Evolutionary conservation across 2,113 vertebrate genomes (phyloP).

Genomic region (Edolisoma coerulescens): DNA sequence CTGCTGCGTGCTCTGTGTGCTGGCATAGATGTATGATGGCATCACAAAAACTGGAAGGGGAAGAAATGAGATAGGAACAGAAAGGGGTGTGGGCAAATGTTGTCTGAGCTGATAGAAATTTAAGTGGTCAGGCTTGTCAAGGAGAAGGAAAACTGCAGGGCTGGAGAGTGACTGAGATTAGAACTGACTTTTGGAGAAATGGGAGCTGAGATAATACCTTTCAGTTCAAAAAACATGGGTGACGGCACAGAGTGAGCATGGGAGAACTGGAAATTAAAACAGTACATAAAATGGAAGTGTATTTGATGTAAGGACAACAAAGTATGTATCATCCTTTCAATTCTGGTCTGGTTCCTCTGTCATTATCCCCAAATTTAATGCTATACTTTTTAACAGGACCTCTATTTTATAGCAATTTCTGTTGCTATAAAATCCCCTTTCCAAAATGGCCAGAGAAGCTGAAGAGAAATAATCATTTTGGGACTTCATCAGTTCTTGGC

Average conservation of each 20-base stretch:
- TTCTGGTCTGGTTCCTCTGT: background rate
- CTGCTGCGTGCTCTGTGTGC: background rate
- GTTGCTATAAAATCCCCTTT: background rate
- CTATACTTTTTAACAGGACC: background rate
- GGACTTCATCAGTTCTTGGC: background rate
- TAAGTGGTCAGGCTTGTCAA: slow-evolving; percentile 52
- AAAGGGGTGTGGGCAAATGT: slow-evolving; percentile 12
- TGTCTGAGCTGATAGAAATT: slow-evolving; percentile 45
- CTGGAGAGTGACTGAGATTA: slow-evolving; percentile 18
- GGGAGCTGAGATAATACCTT: background rate
- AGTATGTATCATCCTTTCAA: background rate
- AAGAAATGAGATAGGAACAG: slow-evolving; percentile 44
- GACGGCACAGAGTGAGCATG: background rate
- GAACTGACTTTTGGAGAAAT: slow-evolving; percentile 25
- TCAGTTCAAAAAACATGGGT: background rate
- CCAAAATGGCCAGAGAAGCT: background rate
- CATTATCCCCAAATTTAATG: background rate
- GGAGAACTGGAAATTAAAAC: slow-evolving; percentile 23
- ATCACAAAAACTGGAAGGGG: slow-evolving; percentile 41
- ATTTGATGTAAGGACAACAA: background rate
- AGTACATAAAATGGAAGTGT: slow-evolving; percentile 18
- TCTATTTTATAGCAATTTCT: background rate
- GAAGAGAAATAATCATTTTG: background rate
- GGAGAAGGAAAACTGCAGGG: slow-evolving; percentile 25
- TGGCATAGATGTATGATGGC: slow-evolving; percentile 50